Percentiles rank a stretch among this genome's conserved stretches.
Conservation (phyloP, 2,888 invertebrate genomes). For the Rhopalosiphum nymphaeae region DNA sequence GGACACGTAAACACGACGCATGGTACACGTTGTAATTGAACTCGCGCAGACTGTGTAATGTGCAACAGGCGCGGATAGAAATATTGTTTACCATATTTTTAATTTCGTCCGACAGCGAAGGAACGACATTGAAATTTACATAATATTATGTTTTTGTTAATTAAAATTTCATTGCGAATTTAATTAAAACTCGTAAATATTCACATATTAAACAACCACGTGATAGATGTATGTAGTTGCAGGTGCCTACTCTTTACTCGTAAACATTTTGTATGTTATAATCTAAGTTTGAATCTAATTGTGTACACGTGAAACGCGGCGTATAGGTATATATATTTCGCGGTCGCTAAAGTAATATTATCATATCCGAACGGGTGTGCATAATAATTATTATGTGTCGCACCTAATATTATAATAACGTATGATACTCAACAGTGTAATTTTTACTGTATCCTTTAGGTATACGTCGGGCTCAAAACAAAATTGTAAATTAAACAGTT, state of each 20-base stretch:
- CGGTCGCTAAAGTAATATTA: background rate
- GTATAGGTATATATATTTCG: background rate
- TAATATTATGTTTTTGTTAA: constrained; percentile 2
- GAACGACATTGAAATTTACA: constrained; percentile 35
- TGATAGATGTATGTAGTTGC: background rate
- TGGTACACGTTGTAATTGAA: background rate
- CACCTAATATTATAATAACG: background rate
- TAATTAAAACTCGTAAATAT: constrained; percentile 28
- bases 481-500: too few species aligned
- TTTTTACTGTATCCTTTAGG: too few species aligned
- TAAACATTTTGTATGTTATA: background rate
- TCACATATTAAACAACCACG: background rate
- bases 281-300: background rate
- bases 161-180: constrained; percentile 19
- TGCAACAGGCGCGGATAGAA: constrained; percentile 15
- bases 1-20: background rate
- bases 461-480: too few species aligned
- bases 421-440: too few species aligned
- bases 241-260: background rate
- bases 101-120: constrained; percentile 6
- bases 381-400: background rate
- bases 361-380: background rate
- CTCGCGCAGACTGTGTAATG: background rate
- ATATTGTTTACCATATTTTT: constrained; percentile 47
- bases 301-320: background rate